These are phyloP conservation scores for Acrobasis consociella DNA, from an alignment of 2,888 invertebrate species.

Conservation along the genomic window DNA sequence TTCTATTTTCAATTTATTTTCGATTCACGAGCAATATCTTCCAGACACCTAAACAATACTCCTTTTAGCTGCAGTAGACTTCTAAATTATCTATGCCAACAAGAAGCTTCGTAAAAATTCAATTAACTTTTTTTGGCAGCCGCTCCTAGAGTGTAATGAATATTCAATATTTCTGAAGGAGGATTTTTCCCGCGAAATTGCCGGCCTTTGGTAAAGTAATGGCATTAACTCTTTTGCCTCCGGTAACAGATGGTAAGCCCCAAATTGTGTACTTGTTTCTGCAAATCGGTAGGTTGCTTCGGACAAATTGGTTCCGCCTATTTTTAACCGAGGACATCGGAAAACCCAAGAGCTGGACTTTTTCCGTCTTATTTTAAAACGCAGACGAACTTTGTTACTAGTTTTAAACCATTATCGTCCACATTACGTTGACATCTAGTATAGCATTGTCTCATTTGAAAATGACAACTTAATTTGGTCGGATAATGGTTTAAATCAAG, in stretches of 20 bases:
- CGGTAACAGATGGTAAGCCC: slow-evolving; percentile 13
- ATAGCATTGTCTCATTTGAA: too few relatives aligned
- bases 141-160: slow-evolving; percentile 34
- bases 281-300: neutral
- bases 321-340: too few relatives aligned
- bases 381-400: too few relatives aligned
- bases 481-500: too few relatives aligned
- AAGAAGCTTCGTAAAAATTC: slow-evolving; percentile 32
- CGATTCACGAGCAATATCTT: too few relatives aligned
- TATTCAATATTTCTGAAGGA: slow-evolving; percentile 31
- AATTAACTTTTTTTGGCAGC: slow-evolving; percentile 36
- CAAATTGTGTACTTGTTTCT: slow-evolving; percentile 6
- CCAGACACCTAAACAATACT: neutral
- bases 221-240: slow-evolving; percentile 30
- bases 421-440: too few relatives aligned
- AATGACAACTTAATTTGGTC: too few relatives aligned
- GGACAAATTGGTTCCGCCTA: too few relatives aligned
- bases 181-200: slow-evolving; percentile 29
- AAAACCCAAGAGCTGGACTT: too few relatives aligned
- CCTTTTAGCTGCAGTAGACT: neutral
- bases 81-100: neutral
- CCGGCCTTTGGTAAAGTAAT: slow-evolving; percentile 29
- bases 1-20: too few relatives aligned
- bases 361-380: too few relatives aligned
- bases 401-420: too few relatives aligned